phyloP scores from a whole-genome alignment of 2,797 vertebrate genomes.

The Tadarida brasiliensis region DNA sequence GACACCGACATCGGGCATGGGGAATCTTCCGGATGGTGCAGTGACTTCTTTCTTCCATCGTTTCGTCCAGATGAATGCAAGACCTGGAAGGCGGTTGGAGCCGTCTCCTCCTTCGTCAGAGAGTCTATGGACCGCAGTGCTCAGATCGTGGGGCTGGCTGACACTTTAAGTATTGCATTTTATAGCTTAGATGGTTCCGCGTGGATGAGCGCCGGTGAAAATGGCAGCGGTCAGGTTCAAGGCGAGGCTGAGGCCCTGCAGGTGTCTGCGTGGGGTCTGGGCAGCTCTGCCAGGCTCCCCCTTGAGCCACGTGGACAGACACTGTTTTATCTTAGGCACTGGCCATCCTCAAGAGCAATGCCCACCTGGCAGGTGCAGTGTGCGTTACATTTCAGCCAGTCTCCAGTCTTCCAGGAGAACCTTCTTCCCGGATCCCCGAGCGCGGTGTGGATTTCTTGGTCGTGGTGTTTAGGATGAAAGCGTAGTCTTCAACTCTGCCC shows the following conservation, averaged over 20 bases:
- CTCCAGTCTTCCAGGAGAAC: not conserved
- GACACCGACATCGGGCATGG: not conserved
- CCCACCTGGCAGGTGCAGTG: not conserved
- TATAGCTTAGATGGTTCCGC: not conserved
- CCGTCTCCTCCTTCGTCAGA: not conserved
- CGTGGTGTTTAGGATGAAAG: not conserved
- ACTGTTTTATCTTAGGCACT: not conserved
- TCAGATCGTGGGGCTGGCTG: not conserved
- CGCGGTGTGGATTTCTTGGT: not conserved
- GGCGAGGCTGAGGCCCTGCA: not conserved
- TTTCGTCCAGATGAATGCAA: not conserved
- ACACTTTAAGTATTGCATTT: not conserved
- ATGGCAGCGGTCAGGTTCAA: not conserved
- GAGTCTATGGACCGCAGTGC: not conserved
- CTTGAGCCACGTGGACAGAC: not conserved
- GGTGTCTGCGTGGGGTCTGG: fast-evolving
- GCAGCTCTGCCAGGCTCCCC: not conserved
- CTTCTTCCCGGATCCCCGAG: not conserved
- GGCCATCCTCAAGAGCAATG: not conserved
- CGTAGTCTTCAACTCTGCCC: not conserved
- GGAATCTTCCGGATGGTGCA: not conserved
- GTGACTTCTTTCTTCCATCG: not conserved
- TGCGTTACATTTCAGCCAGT: not conserved
- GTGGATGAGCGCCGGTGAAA: not conserved
- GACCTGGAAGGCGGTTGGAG: not conserved